phyloP scores from a whole-genome alignment of 2,113 vertebrate species.

The Podarcis cretensis region DNA sequence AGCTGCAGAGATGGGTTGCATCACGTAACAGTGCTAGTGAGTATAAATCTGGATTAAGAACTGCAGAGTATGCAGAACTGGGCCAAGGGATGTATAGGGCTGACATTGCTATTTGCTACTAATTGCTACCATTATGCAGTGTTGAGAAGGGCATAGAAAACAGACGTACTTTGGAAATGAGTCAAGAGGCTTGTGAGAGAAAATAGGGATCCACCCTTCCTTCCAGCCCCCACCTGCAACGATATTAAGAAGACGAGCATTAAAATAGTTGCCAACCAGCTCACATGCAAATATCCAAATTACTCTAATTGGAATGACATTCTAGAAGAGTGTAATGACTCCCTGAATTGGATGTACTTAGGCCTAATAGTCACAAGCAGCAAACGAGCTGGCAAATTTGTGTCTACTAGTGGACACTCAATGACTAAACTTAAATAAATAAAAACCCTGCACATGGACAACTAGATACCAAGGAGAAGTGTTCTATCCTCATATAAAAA shows the following conservation, averaged over 20 bases:
- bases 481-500: too few relatives aligned
- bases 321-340: not conserved
- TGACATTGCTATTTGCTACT: not conserved
- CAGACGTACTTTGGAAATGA: not conserved
- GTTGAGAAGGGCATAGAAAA: not conserved
- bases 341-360: not conserved
- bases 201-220: too few relatives aligned
- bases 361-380: not conserved
- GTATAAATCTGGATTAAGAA: not conserved
- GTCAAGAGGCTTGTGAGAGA: not conserved
- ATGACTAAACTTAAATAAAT: not conserved
- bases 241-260: not conserved
- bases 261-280: not conserved
- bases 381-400: not conserved
- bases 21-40: not conserved
- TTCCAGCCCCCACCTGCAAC: not conserved
- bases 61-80: not conserved
- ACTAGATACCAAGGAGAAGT: not conserved
- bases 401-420: not conserved
- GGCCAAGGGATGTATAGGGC: not conserved
- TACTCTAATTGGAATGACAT: not conserved
- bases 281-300: not conserved
- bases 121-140: not conserved
- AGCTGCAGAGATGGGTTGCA: not conserved
- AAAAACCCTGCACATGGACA: not conserved